Conservation (phyloP, 2,113 vertebrate species). For the Bos javanicus region DNA sequence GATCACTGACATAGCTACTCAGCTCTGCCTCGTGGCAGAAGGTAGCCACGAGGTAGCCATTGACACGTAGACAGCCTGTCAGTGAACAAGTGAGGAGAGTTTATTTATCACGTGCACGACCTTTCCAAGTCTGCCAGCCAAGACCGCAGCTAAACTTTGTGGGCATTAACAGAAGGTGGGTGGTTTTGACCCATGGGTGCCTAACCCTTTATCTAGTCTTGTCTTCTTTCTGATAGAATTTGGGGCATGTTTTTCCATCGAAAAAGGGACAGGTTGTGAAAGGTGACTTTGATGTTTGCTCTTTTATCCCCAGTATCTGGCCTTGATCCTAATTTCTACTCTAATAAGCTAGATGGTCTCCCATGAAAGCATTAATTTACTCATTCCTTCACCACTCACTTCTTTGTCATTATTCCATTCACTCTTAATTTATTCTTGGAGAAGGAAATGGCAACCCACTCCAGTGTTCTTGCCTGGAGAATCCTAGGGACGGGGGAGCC, state of each 20-base stretch:
- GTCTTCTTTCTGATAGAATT: background rate
- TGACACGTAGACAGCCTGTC: rapidly evolving
- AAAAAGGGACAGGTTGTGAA: background rate
- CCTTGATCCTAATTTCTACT: background rate
- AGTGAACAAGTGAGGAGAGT: rapidly evolving
- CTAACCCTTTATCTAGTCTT: background rate
- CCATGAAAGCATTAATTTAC: background rate
- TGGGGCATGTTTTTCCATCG: background rate
- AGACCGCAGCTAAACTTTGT: background rate
- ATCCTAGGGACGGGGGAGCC: too few species aligned
- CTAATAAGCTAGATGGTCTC: background rate
- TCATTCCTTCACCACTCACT: background rate
- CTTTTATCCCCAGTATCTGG: rapidly evolving
- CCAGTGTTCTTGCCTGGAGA: too few species aligned
- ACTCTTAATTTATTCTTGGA: background rate
- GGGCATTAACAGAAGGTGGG: rapidly evolving
- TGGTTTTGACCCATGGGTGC: background rate
- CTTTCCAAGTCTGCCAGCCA: background rate
- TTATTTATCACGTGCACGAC: background rate
- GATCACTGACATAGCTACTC: background rate
- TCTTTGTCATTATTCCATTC: background rate
- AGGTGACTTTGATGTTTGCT: background rate
- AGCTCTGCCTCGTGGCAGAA: background rate
- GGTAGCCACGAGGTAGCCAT: background rate
- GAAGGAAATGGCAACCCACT: too few species aligned